A percentile compares a stretch with the other conserved stretches of the same genome.
Conservation (phyloP, 2,113 vertebrate genomes). For the Ciconia maguari region DNA sequence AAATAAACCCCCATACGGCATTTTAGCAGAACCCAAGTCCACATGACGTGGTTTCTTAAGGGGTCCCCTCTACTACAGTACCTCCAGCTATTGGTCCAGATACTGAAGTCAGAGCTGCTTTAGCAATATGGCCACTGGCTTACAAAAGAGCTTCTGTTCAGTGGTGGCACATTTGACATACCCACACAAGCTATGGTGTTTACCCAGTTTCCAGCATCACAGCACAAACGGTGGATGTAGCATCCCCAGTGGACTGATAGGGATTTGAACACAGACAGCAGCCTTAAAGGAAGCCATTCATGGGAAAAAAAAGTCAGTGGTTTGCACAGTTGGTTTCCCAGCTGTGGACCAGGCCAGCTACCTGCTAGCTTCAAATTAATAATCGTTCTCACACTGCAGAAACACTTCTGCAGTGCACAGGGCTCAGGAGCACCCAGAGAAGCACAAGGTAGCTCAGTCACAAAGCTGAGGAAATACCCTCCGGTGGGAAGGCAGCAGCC, state of each 20-base stretch:
- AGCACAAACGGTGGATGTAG: neutral
- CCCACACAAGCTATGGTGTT: neutral
- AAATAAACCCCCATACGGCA: neutral
- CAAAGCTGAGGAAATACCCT: neutral
- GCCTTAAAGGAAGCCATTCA: neutral
- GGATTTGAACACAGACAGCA: neutral
- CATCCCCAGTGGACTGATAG: rapidly evolving
- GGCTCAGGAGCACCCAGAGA: neutral
- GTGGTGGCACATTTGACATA: neutral
- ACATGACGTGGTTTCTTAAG: neutral
- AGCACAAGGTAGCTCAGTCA: neutral
- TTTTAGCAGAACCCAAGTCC: neutral
- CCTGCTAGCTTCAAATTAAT: neutral
- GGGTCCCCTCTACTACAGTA: rapidly evolving
- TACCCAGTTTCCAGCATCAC: neutral
- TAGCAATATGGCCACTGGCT: neutral
- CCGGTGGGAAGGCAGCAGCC: neutral
- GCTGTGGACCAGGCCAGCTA: neutral
- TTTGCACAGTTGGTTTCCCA: neutral
- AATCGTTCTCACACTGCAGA: neutral
- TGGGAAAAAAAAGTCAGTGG: neutral
- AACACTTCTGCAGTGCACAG: rapidly evolving
- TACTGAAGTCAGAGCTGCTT: neutral
- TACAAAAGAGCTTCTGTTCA: neutral
- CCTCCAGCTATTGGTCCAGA: neutral